A percentile compares a stretch with the other conserved stretches of the same genome.
Conservation (phyloP, 2,888 invertebrate species). For the Lithophane semibrunnea region DNA sequence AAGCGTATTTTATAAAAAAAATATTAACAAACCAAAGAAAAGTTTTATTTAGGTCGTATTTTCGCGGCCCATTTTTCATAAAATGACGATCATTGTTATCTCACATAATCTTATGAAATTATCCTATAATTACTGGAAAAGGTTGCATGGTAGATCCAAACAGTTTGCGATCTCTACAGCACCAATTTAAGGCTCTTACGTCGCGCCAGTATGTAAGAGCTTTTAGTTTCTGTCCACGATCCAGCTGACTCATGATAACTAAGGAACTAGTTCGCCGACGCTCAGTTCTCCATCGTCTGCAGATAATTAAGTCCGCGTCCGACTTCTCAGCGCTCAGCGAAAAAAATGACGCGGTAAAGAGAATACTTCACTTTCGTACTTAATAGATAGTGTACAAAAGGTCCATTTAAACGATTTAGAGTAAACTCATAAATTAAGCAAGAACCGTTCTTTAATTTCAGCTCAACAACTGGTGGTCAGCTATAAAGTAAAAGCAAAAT, state of each 20-base stretch:
- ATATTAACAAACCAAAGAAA: no score
- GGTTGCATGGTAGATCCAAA: neutral
- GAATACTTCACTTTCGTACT: neutral
- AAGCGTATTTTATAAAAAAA: no score
- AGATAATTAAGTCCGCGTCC: conserved; percentile 43
- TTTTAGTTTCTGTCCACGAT: neutral
- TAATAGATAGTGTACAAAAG: conserved; percentile 1
- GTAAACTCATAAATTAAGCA: neutral
- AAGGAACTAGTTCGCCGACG: conserved; percentile 6
- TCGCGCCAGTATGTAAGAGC: no score
- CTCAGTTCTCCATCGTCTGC: conserved; percentile 19
- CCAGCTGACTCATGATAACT: conserved; percentile 21
- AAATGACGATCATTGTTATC: no score
- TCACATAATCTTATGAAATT: neutral
- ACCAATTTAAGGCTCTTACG: no score
- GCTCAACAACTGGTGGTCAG: neutral
- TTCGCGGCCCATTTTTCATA: no score
- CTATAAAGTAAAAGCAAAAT: neutral
- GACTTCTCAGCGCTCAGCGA: conserved; percentile 15
- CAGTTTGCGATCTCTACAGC: neutral
- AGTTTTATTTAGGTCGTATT: no score
- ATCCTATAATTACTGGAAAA: neutral
- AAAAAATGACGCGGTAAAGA: conserved; percentile 33
- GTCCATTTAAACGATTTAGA: neutral
- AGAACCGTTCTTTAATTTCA: neutral